These are phyloP conservation scores for Thermophis baileyi DNA, from an alignment of 2,113 vertebrate species.

Conservation along the genomic window DNA sequence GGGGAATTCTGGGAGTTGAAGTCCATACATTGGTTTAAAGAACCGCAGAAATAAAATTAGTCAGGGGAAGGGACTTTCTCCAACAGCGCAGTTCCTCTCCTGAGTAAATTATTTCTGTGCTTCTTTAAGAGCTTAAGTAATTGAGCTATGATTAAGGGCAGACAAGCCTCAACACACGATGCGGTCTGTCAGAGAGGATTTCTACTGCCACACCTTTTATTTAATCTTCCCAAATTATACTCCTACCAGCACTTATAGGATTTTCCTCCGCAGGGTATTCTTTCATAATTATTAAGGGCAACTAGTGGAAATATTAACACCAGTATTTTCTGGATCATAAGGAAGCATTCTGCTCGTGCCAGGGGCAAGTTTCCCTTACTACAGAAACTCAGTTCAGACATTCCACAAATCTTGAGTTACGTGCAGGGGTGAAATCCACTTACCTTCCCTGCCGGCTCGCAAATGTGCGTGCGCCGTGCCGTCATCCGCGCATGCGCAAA, in stretches of 20 bases:
- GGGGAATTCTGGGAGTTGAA: neutral
- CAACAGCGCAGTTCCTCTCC: neutral
- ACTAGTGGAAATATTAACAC: neutral
- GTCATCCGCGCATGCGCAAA: too few relatives aligned
- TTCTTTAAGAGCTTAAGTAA: neutral
- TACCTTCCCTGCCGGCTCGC: too few relatives aligned
- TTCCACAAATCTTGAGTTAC: neutral
- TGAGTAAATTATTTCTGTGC: neutral
- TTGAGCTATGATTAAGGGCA: slow-evolving; percentile 18
- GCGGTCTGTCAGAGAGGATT: slow-evolving; percentile 40
- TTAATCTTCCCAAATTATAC: slow-evolving; percentile 39
- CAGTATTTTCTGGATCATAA: neutral
- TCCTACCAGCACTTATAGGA: neutral
- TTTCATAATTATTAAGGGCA: neutral
- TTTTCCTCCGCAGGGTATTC: slow-evolving; percentile 19
- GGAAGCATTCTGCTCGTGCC: neutral
- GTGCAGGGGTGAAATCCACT: too few relatives aligned
- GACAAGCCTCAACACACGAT: slow-evolving; percentile 25
- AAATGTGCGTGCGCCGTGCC: too few relatives aligned
- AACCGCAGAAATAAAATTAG: neutral
- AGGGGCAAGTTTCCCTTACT: neutral
- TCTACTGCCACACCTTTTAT: slow-evolving; percentile 35
- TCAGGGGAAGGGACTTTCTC: neutral
- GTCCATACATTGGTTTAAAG: neutral
- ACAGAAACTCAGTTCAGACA: neutral